Base-by-base conservation (phyloP, 2,888 invertebrate genomes). In the Scaptomyza polygonia region DNA sequence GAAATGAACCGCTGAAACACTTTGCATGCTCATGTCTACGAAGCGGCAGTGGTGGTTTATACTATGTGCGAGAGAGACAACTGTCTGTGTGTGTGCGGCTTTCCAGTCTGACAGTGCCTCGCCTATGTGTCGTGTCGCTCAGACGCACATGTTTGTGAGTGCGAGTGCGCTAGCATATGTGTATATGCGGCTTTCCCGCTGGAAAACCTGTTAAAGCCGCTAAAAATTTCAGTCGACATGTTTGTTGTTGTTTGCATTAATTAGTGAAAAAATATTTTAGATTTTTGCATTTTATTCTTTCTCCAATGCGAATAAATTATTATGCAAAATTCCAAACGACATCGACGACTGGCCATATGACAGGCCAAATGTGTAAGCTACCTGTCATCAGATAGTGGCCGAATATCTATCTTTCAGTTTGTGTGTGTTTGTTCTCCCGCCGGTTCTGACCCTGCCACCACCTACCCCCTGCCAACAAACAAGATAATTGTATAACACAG, bases 181-280 rank as follows among this genome's bases (percentile, higher is more conserved):
- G 64, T 59, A 58, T 65, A 56, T 63, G 69, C 78, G 71, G 64
- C 72, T 72, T 74, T 72, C 71, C 70, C 70, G 58, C 72, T 83
- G 87, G 86, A 85, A 85, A 85, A 83, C 87, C 85, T 87, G 83
- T 87, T 83, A 83, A 82, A 85, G 83, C 83, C 83, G 83, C 83
- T 87, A 73, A 87, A 79, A 87, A 77, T 82, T 75, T 84, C 61
- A 78, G 66, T 72, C 61, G 66, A 76, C 68, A 65, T 75, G 78
- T 77, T 83, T 82, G 87, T 82, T 84, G 86, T 82, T 84, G 73
- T 74, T 76, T 77, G 82, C 82, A 87, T 82, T 83, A 83, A 83
- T 83, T 83, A 87, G 74, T 79, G 43, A 79, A 78, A 77, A 85
- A 79, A 85, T 82, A 82, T 87, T 87, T 83, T 27, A 84, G 72